Percentiles rank a stretch among this genome's conserved stretches.
phyloP scores from a whole-genome alignment of 2,113 vertebrate genomes.

The Athene noctua region DNA sequence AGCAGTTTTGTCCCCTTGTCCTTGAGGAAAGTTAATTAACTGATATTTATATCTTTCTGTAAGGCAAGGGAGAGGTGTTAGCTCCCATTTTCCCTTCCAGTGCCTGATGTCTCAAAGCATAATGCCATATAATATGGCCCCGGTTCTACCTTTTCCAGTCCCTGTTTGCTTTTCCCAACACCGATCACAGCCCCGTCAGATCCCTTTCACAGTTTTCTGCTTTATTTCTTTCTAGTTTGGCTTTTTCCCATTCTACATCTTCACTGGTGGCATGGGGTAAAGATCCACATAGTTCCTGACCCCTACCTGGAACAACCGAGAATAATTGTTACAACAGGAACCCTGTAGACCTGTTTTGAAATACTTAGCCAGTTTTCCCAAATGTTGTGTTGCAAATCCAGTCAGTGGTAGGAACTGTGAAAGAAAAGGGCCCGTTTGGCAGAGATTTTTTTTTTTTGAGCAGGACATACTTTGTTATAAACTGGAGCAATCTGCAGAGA shows the following conservation, averaged over 20 bases:
- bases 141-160: background rate
- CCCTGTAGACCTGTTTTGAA: background rate
- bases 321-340: background rate
- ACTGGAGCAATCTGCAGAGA: background rate
- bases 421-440: background rate
- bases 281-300: background rate
- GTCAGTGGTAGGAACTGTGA: background rate
- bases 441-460: background rate
- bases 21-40: slow-evolving; percentile 33
- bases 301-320: background rate
- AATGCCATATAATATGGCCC: background rate
- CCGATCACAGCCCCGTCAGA: background rate
- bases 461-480: background rate
- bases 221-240: background rate
- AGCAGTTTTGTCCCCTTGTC: background rate
- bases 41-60: background rate
- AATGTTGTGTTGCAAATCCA: background rate
- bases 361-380: background rate
- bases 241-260: background rate
- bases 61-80: background rate
- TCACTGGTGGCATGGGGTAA: background rate
- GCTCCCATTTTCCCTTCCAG: background rate
- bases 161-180: background rate
- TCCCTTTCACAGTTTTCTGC: background rate
- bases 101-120: background rate